Percentiles rank a stretch among this genome's conserved stretches.
Conservation (phyloP, 2,888 invertebrate genomes). For the Drosophila emarginata region DNA sequence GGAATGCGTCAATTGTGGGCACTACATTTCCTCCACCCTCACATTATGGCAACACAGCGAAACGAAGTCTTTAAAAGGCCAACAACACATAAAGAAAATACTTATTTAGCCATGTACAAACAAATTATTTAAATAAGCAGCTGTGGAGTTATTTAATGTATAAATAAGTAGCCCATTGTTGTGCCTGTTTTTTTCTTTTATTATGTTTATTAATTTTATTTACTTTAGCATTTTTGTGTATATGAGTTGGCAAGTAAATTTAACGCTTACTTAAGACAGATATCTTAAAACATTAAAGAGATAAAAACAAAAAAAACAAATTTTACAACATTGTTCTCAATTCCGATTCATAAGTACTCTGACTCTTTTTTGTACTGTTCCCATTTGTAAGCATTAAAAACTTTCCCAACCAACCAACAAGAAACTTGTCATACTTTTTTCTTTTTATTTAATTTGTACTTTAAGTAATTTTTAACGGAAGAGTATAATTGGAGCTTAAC, state of each 20-base stretch:
- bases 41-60: neutral
- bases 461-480: too few relatives aligned
- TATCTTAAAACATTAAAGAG: neutral
- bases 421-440: neutral
- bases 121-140: conserved; percentile 32
- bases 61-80: conserved; percentile 26
- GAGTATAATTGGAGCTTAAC: too few relatives aligned
- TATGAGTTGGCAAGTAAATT: conserved; percentile 14
- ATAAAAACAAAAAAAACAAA: neutral
- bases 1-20: conserved; percentile 60
- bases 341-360: neutral
- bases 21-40: conserved; percentile 38
- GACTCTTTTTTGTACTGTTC: neutral
- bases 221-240: conserved; percentile 20
- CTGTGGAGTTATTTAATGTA: conserved; percentile 29
- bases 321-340: neutral
- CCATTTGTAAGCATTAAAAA: neutral
- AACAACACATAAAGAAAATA: neutral
- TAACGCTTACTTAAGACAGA: conserved; percentile 5
- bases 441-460: too few relatives aligned
- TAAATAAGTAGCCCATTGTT: conserved; percentile 15
- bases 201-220: conserved; percentile 20
- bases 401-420: neutral
- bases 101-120: conserved; percentile 33
- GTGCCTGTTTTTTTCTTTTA: conserved; percentile 4